Evolutionary conservation across 2,797 vertebrate species (phyloP).

Genomic region (Ctenopoma kingsleyae): DNA sequence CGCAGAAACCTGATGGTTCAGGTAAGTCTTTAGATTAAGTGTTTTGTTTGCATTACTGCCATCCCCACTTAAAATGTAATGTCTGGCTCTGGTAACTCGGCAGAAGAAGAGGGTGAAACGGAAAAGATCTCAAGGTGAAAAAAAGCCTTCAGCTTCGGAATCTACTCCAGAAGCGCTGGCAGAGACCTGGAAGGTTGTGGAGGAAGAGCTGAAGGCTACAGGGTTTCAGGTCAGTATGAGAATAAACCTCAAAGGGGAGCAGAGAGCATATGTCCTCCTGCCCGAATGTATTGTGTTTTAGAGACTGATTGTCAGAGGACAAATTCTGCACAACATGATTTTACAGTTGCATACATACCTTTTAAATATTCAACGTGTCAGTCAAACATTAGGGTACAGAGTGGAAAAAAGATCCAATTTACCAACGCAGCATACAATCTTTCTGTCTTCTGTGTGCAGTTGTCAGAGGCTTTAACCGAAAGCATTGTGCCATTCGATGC

Average conservation of each 20-base stretch:
- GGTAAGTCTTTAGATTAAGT: slow-evolving; percentile 72
- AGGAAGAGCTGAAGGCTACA: slow-evolving; percentile 81
- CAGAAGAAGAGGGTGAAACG: slow-evolving; percentile 90
- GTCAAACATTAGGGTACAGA: not conserved
- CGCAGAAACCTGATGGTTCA: slow-evolving; percentile 90
- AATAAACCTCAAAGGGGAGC: not conserved
- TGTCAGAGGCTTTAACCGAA: slow-evolving; percentile 77
- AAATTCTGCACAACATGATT: not conserved
- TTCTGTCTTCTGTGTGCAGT: slow-evolving; percentile 58
- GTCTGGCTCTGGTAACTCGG: not conserved
- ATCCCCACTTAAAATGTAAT: not conserved
- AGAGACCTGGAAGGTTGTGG: slow-evolving; percentile 86
- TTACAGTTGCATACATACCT: not conserved
- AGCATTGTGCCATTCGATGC: slow-evolving; percentile 91
- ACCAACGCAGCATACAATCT: slow-evolving; percentile 1
- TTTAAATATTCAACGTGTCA: not conserved
- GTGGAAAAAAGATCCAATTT: not conserved
- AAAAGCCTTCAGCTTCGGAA: slow-evolving; percentile 31
- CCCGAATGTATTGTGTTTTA: not conserved
- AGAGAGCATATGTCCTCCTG: not conserved
- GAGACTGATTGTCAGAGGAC: not conserved
- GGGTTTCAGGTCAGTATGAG: slow-evolving; percentile 78
- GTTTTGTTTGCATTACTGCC: not conserved
- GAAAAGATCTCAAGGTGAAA: slow-evolving; percentile 67
- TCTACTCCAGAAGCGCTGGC: slow-evolving; percentile 79